These are phyloP conservation scores for Apis mellifera DNA, from an alignment of 1,140 invertebrate genomes.

Conservation along the genomic window Amel_HAv3.1 CM009946.2:7107501-7108000, in stretches of 20 bases:
- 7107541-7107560: neutral
- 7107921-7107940: neutral
- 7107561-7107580: neutral
- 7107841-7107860: neutral
- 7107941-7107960: neutral
- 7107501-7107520: neutral
- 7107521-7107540: neutral
- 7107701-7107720: too few species aligned
- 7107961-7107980: slow-evolving; percentile 1
- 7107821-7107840: neutral
- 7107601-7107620: too few species aligned
- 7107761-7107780: too few species aligned
- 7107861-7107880: neutral
- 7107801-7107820: neutral
- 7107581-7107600: neutral
- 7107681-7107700: too few species aligned
- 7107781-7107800: too few species aligned
- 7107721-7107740: too few species aligned
- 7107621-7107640: too few species aligned
- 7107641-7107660: too few species aligned
- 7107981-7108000: neutral
- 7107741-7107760: too few species aligned
- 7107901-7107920: neutral
- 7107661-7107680: too few species aligned
- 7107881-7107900: neutral